phyloP scores from a whole-genome alignment of 2,113 vertebrate genomes.

The Coryphaenoides rupestris region DNA sequence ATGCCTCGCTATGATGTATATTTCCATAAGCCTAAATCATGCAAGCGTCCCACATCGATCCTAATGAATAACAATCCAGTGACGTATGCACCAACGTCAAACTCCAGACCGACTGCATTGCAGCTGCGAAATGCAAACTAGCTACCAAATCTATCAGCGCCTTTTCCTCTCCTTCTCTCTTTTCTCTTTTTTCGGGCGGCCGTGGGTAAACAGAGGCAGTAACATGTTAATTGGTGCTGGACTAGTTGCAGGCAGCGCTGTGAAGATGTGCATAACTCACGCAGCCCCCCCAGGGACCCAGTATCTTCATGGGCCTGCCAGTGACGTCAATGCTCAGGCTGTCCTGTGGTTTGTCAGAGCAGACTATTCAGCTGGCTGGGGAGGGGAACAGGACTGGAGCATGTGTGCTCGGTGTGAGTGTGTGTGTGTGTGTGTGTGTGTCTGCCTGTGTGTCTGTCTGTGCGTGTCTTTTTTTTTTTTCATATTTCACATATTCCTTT shows the following conservation, averaged over 20 bases:
- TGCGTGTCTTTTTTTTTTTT: background rate
- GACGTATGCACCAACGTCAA: slow-evolving; percentile 63
- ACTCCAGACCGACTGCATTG: slow-evolving; percentile 56
- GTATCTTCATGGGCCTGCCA: slow-evolving; percentile 79
- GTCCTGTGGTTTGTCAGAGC: slow-evolving; percentile 80
- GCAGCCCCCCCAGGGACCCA: slow-evolving; percentile 69
- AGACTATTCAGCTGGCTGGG: slow-evolving; percentile 70
- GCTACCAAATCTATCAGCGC: background rate
- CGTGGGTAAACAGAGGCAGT: slow-evolving; percentile 53
- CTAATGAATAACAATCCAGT: slow-evolving; percentile 56
- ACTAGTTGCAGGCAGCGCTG: slow-evolving; percentile 71
- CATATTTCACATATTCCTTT: too few species aligned
- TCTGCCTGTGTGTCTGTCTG: background rate
- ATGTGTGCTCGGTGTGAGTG: slow-evolving; percentile 61
- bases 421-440: slow-evolving; percentile 6
- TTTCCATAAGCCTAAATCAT: slow-evolving; percentile 64
- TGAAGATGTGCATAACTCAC: slow-evolving; percentile 77
- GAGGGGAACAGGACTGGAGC: slow-evolving; percentile 43
- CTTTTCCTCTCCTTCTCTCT: background rate
- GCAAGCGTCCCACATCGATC: slow-evolving; percentile 54
- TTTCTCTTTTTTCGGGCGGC: slow-evolving; percentile 31
- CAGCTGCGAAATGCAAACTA: slow-evolving; percentile 31
- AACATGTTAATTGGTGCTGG: slow-evolving; percentile 60
- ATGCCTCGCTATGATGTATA: slow-evolving; percentile 49
- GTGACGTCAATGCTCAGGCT: slow-evolving; percentile 82